Evolutionary conservation across 2,113 vertebrate species (phyloP).

Genomic region (Rissa tridactyla): DNA sequence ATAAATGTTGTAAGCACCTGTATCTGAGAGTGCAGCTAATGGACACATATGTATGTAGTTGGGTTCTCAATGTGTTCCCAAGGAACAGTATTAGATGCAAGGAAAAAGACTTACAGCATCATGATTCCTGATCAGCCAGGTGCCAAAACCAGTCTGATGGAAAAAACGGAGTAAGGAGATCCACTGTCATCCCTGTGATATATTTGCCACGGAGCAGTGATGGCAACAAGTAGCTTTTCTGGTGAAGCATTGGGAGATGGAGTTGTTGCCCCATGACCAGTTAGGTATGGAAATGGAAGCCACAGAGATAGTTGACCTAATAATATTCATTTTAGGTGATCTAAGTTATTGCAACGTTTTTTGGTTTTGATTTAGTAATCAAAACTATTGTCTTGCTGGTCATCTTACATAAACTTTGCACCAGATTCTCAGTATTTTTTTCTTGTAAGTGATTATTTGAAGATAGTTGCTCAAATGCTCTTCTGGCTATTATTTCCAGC

Average conservation of each 20-base stretch:
- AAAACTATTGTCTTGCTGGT: background rate
- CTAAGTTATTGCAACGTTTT: background rate
- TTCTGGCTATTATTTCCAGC: background rate
- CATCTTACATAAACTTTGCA: background rate
- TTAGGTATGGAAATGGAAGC: background rate
- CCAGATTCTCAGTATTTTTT: background rate
- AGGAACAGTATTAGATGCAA: background rate
- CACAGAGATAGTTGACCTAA: background rate
- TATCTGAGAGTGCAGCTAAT: background rate
- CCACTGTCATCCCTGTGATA: background rate
- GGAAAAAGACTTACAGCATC: background rate
- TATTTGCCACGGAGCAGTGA: accelerated
- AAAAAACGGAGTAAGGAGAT: background rate
- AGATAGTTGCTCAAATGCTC: background rate
- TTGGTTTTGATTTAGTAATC: background rate
- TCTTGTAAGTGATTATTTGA: background rate
- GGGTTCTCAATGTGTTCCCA: background rate
- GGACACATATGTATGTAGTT: background rate
- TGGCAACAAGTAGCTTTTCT: background rate
- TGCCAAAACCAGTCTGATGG: background rate
- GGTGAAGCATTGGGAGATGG: background rate
- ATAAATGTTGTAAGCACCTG: background rate
- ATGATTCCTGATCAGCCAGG: background rate
- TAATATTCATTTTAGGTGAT: background rate
- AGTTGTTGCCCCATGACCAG: background rate